Base-by-base conservation (phyloP, 2,888 invertebrate species). In the Agonum fuliginosum region DNA sequence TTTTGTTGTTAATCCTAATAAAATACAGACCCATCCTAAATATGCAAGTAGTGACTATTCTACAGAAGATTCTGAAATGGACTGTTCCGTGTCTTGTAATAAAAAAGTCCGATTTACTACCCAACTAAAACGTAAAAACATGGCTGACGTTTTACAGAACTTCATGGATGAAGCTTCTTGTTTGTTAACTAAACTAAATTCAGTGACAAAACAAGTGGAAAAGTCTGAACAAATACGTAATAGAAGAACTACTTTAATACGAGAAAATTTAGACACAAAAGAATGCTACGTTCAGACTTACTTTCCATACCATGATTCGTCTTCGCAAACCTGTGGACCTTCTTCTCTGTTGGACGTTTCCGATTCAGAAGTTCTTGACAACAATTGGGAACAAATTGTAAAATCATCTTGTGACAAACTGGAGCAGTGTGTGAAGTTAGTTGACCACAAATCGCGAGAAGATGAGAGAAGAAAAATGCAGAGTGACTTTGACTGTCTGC, bases 151-250 rank as follows among this genome's bases (percentile, higher is more conserved):
- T 0, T 87, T 88, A 84, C 84, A 87, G 1, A 83, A 83, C 30
- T 88, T 88, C 79, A 82, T 88, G 76, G 85, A 85, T 79, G 87
- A 88, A 83, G 87, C 87, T 1, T 85, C 86, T 4, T 82, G 81
- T 76, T 78, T 88, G 12, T 86, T 88, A 83, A 83, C 81, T 2
- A 87, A 86, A 79, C 78, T 88, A 24, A 83, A 82, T 5, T 80
- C 82, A 27, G 83, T 83, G 3, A 82, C 85, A 0, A 81, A 78
- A 24, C 81, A 82, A 73, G 69, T 84, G 0, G 83, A 83, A 79
- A 24, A 20, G 71, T 54, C 78, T 46, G 34, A 69, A 70, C 69
- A 34, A 79, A 12, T 8, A n/a, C 51, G 58, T 19, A 77, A 67
- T 22, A 78, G 20, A 75, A 62, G 14, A 46, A 74, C 58, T 67